Evolutionary conservation across 37 sponge, comb jelly and placozoan species (phyloP).

Genomic region (Halisarca cf. caerulea): DNA sequence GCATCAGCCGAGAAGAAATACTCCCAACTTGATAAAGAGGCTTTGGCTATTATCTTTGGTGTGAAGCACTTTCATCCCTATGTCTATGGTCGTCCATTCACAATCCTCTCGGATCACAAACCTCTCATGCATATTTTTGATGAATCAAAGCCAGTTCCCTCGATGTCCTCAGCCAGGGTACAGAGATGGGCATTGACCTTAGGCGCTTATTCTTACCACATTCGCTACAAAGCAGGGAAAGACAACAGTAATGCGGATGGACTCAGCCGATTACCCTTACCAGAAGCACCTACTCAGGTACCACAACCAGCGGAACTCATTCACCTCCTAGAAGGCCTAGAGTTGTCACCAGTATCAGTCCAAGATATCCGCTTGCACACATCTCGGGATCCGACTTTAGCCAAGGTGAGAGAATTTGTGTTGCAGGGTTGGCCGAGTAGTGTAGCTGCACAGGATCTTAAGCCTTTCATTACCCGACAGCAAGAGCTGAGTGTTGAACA

Average conservation of each 20-base stretch:
- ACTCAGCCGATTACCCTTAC: constrained; percentile 30
- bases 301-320: neutral
- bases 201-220: constrained; percentile 26
- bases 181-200: constrained; percentile 29
- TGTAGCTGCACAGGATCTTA: neutral
- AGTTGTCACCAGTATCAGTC: neutral
- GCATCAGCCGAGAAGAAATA: constrained; percentile 15
- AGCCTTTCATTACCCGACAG: neutral
- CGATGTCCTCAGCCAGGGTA: constrained; percentile 1
- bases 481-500: constrained; percentile 22
- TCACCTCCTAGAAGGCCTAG: neutral
- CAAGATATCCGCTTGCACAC: neutral
- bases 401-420: neutral
- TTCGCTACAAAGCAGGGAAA: neutral
- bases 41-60: constrained; percentile 16
- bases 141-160: constrained; percentile 10
- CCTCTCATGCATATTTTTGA: constrained; percentile 29
- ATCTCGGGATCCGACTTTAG: neutral
- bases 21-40: constrained; percentile 27
- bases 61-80: constrained; percentile 31
- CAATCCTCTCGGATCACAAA: constrained; percentile 24
- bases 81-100: constrained; percentile 16
- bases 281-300: neutral
- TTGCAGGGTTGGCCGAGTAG: neutral
- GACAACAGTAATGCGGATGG: constrained; percentile 23